phyloP scores from a whole-genome alignment of 2,113 vertebrate species.

The Melanotaenia duboulayi region DNA sequence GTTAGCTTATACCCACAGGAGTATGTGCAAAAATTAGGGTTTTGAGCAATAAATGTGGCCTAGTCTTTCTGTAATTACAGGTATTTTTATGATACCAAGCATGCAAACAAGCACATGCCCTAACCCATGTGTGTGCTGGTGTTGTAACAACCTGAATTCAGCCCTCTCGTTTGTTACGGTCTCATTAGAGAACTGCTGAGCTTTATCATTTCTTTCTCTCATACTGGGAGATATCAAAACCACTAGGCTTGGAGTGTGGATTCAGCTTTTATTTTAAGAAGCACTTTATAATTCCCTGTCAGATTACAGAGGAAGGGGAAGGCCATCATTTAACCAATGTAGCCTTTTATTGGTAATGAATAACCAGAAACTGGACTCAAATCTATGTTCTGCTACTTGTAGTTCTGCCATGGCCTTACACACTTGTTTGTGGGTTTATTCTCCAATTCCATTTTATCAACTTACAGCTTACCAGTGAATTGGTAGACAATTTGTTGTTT shows the following conservation, averaged over 20 bases:
- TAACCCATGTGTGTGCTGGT: conserved; percentile 34
- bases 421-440: conserved; percentile 18
- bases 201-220: conserved; percentile 67
- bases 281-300: conserved; percentile 65
- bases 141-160: conserved; percentile 60
- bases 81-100: conserved; percentile 28
- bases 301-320: conserved; percentile 57
- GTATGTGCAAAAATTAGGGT: not conserved
- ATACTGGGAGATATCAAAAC: conserved; percentile 72
- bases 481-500: conserved; percentile 40
- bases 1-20: too few relatives aligned
- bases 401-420: conserved; percentile 16
- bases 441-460: conserved; percentile 34
- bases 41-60: conserved; percentile 1
- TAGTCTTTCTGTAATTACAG: conserved; percentile 19
- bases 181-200: conserved; percentile 75
- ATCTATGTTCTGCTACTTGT: conserved; percentile 8
- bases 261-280: conserved; percentile 77
- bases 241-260: conserved; percentile 65
- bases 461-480: conserved; percentile 23
- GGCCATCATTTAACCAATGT: conserved; percentile 36
- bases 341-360: conserved; percentile 39
- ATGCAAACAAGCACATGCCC: conserved; percentile 38
- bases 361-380: conserved; percentile 8
- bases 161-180: conserved; percentile 66